Percentiles rank a stretch among this genome's conserved stretches.
Evolutionary conservation across 2,888 invertebrate genomes (phyloP).

Genomic region (Drosophila mulleri): DNA sequence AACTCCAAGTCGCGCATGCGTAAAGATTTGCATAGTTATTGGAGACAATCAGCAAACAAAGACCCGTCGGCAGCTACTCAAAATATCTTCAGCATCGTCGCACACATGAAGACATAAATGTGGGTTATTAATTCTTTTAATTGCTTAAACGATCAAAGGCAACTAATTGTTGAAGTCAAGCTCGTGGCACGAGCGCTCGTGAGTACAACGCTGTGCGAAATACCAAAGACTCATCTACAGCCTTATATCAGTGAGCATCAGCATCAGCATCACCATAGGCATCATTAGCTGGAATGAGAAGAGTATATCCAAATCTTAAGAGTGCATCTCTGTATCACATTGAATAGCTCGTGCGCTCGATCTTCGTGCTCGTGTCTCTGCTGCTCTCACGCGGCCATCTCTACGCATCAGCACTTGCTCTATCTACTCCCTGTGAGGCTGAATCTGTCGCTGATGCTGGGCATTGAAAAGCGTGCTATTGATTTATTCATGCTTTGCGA

Average conservation of each 20-base stretch:
- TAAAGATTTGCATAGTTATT: conserved; percentile 67
- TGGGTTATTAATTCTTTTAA: conserved; percentile 58
- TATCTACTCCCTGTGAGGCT: conserved; percentile 8
- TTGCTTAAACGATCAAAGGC: conserved; percentile 52
- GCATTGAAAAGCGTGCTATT: conserved; percentile 8
- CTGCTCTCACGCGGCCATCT: conserved; percentile 8
- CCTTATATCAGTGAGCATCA: background rate
- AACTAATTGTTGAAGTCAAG: conserved; percentile 32
- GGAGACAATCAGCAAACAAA: conserved; percentile 58
- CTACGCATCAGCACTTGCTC: conserved; percentile 19
- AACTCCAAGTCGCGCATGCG: conserved; percentile 65
- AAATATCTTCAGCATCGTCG: conserved; percentile 20
- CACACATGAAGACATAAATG: conserved; percentile 30
- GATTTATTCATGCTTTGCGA: conserved; percentile 31
- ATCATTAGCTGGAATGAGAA: background rate
- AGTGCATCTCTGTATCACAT: background rate
- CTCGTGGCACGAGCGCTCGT: conserved; percentile 14
- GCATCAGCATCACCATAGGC: too few species aligned
- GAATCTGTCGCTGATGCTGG: conserved; percentile 1
- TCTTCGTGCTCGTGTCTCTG: background rate
- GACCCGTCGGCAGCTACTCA: conserved; percentile 27
- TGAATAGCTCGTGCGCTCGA: too few species aligned
- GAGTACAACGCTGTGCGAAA: background rate
- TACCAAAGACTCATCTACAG: background rate
- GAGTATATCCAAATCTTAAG: background rate